Percentiles rank a stretch among this genome's conserved stretches.
phyloP scores from a whole-genome alignment of 2,113 vertebrate genomes.

The Scomber scombrus region DNA sequence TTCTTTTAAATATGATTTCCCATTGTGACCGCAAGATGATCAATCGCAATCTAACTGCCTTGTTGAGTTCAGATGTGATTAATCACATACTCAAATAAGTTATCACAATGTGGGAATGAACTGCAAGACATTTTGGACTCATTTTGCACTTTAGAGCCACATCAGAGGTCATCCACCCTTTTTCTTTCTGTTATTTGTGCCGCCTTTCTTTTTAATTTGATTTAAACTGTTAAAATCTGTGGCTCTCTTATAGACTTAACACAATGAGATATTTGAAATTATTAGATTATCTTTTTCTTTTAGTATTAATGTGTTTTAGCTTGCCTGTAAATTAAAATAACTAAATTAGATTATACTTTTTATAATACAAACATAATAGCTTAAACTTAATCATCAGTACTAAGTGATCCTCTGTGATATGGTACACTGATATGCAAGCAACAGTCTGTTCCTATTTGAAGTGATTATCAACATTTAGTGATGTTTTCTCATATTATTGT shows the following conservation, averaged over 20 bases:
- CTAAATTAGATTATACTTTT: constrained; percentile 18
- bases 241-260: constrained; percentile 14
- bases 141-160: not conserved
- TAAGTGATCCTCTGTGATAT: constrained; percentile 1
- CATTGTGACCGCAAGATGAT: not conserved
- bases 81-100: constrained; percentile 26
- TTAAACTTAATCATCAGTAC: not conserved
- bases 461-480: constrained; percentile 26
- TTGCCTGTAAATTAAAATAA: constrained; percentile 16
- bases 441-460: constrained; percentile 30
- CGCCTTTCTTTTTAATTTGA: constrained; percentile 14
- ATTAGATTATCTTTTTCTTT: constrained; percentile 15
- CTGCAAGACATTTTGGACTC: not conserved
- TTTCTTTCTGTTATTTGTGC: constrained; percentile 17
- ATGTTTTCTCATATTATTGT: constrained; percentile 10
- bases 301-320: not conserved
- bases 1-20: not conserved
- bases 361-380: not conserved
- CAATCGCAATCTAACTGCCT: not conserved
- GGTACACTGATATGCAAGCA: not conserved
- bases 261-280: constrained; percentile 10
- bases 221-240: constrained; percentile 26
- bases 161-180: constrained; percentile 4
- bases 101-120: not conserved
- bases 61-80: constrained; percentile 21